phyloP scores from a whole-genome alignment of 2,113 vertebrate species.

The Catharus bicknelli region DNA sequence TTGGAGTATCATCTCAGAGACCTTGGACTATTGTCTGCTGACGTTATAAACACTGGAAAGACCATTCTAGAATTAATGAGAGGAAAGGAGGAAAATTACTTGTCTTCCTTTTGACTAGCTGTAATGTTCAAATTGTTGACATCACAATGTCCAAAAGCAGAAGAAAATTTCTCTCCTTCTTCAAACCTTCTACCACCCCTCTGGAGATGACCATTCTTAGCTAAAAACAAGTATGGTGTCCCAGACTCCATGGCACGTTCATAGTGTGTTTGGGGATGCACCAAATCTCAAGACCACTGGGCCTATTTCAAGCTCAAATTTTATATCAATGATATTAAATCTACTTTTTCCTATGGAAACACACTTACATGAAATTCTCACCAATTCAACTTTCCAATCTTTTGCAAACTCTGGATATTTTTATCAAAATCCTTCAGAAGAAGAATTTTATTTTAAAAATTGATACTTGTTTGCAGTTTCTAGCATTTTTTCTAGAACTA shows the following conservation, averaged over 20 bases:
- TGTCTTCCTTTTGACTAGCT: background rate
- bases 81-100: background rate
- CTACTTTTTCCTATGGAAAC: background rate
- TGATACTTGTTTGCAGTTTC: rapidly evolving
- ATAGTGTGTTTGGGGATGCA: background rate
- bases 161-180: background rate
- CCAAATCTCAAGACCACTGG: background rate
- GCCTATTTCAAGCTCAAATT: background rate
- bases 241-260: background rate
- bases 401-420: background rate
- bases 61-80: background rate
- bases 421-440: rapidly evolving
- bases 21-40: background rate
- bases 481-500: background rate
- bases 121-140: background rate
- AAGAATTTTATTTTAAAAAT: background rate
- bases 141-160: background rate
- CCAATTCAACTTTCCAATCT: background rate
- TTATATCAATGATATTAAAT: background rate
- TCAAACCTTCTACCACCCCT: background rate
- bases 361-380: rapidly evolving
- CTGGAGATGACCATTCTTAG: background rate
- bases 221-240: background rate
- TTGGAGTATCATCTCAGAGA: background rate
- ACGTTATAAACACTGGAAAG: background rate